A percentile compares a stretch with the other conserved stretches of the same genome.
These are phyloP conservation scores for Pocillopora damicornis DNA, from an alignment of 64 coral and sea anemone species.

Conservation along the genomic window DNA sequence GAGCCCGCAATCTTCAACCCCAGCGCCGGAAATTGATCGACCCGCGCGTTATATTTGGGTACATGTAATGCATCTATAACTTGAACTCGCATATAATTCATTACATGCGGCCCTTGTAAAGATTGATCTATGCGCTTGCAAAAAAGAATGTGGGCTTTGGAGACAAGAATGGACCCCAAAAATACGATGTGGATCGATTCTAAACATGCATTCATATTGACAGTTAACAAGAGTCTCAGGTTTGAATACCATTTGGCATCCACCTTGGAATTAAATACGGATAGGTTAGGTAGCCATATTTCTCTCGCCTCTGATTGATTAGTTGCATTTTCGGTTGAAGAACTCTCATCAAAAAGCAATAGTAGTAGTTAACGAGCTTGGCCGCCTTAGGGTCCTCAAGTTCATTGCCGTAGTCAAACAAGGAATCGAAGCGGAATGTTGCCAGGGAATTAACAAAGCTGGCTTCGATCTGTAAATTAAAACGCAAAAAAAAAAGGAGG, in stretches of 20 bases:
- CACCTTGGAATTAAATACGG: slow-evolving; percentile 72
- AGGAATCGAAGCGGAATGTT: slow-evolving; percentile 56
- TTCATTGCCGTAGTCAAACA: slow-evolving; percentile 58
- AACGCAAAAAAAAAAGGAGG: not conserved
- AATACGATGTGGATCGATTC: too few species aligned
- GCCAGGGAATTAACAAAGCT: not conserved
- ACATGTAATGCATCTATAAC: too few species aligned
- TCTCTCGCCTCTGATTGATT: slow-evolving; percentile 26
- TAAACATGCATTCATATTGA: too few species aligned
- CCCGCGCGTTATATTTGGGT: too few species aligned
- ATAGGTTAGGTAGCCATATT: slow-evolving; percentile 55
- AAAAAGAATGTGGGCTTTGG: too few species aligned
- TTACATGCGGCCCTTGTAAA: too few species aligned
- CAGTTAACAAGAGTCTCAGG: not conserved
- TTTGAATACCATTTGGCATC: slow-evolving; percentile 62
- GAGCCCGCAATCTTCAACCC: too few species aligned
- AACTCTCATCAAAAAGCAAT: not conserved
- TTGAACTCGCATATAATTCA: too few species aligned
- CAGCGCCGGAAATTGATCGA: too few species aligned
- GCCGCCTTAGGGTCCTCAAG: slow-evolving; percentile 36
- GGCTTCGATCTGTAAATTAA: slow-evolving; percentile 15
- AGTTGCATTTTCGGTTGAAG: slow-evolving; percentile 31
- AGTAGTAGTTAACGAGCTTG: slow-evolving; percentile 23
- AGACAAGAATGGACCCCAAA: too few species aligned
- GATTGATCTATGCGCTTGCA: too few species aligned